These are phyloP conservation scores for Telenomus remus DNA, from an alignment of 1,140 invertebrate species.

Conservation along the genomic window DNA sequence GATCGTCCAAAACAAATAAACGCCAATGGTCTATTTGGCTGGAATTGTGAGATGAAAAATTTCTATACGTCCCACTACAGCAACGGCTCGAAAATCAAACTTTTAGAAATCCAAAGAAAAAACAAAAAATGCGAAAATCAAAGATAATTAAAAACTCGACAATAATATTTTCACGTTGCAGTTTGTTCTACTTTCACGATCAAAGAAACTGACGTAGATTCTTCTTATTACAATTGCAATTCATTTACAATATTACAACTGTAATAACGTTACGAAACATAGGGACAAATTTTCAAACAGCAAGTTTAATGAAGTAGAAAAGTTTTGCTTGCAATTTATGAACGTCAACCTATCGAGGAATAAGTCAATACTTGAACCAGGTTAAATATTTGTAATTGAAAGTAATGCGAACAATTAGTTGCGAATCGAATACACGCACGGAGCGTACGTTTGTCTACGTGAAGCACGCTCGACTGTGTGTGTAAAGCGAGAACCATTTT, in stretches of 20 bases:
- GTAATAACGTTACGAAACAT: too few relatives aligned
- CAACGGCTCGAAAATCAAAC: slow-evolving; percentile 14
- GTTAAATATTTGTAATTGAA: slow-evolving; percentile 27
- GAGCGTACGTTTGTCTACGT: slow-evolving; percentile 13
- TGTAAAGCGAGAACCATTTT: slow-evolving; percentile 11
- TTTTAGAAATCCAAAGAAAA: background rate
- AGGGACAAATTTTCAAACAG: background rate
- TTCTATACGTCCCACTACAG: slow-evolving; percentile 25
- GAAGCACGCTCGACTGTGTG: slow-evolving; percentile 9
- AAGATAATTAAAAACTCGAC: slow-evolving; percentile 8
- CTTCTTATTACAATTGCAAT: too few relatives aligned
- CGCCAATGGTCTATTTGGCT: too few relatives aligned
- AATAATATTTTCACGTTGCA: background rate
- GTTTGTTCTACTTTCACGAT: background rate
- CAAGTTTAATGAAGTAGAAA: background rate
- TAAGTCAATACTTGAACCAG: slow-evolving; percentile 6
- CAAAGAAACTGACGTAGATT: too few relatives aligned
- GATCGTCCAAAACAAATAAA: too few relatives aligned
- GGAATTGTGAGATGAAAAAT: background rate
- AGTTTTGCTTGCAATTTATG: background rate
- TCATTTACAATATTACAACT: too few relatives aligned
- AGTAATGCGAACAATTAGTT: slow-evolving; percentile 21
- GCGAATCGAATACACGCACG: slow-evolving; percentile 4
- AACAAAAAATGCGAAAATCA: slow-evolving; percentile 13
- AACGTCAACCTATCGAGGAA: background rate